Conservation (phyloP, 1,140 invertebrate genomes). For the Solen grandis region DNA sequence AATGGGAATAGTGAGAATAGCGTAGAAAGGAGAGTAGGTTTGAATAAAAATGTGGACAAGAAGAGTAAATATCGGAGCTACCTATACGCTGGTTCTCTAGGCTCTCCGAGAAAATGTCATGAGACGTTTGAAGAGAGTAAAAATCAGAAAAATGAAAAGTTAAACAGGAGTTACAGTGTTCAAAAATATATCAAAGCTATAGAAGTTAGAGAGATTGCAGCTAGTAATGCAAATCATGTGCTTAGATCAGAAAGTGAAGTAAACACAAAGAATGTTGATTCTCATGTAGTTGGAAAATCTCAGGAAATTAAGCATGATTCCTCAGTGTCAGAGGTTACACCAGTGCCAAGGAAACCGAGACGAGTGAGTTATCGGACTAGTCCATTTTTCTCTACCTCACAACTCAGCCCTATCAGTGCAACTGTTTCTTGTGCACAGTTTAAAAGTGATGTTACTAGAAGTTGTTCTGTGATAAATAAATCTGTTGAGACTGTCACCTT, state of each 20-base stretch:
- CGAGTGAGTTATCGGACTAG: conserved; percentile 51
- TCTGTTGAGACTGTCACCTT: neutral
- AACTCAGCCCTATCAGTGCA: conserved; percentile 44
- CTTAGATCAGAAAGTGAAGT: neutral
- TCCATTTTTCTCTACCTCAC: conserved; percentile 29
- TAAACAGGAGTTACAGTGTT: conserved; percentile 38
- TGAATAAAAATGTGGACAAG: neutral
- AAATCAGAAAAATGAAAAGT: conserved; percentile 13
- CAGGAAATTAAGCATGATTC: neutral
- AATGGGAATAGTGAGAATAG: neutral
- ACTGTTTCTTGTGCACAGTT: conserved; percentile 34
- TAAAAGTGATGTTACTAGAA: conserved; percentile 28
- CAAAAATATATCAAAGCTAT: conserved; percentile 37
- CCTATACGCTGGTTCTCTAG: conserved; percentile 42
- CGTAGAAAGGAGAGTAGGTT: too few relatives aligned
- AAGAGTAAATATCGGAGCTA: conserved; percentile 30
- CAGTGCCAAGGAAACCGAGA: conserved; percentile 43
- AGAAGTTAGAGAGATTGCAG: conserved; percentile 20
- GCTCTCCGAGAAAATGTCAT: conserved; percentile 30
- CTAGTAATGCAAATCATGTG: conserved; percentile 14
- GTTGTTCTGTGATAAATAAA: neutral
- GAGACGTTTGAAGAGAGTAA: conserved; percentile 8
- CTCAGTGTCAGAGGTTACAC: neutral
- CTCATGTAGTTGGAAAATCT: too few relatives aligned
- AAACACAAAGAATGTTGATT: conserved; percentile 17